Percentiles rank a stretch among this genome's conserved stretches.
phyloP scores from a whole-genome alignment of 1,140 invertebrate genomes.

The Monomorium pharaonis region DNA sequence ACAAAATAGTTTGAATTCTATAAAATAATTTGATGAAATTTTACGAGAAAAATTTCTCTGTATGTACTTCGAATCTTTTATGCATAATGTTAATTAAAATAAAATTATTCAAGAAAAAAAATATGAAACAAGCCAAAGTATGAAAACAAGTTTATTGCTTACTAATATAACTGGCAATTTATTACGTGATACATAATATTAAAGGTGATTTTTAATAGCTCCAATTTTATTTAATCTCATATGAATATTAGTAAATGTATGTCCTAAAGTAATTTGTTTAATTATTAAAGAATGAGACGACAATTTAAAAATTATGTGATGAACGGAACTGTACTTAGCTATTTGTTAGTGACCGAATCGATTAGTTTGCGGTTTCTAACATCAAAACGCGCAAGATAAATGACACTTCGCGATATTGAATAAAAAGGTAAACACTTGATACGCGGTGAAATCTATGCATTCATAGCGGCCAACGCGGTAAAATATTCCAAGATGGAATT shows the following conservation, averaged over 20 bases:
- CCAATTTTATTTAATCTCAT: not conserved
- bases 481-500: slow-evolving; percentile 25
- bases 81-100: not conserved
- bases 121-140: not conserved
- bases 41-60: too few relatives aligned
- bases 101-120: not conserved
- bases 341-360: slow-evolving; percentile 5
- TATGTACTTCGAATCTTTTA: not conserved
- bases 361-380: slow-evolving; percentile 3
- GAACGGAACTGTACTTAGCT: not conserved
- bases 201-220: not conserved
- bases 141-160: not conserved
- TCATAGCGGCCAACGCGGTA: slow-evolving; percentile 4
- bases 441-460: slow-evolving; percentile 41
- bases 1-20: too few relatives aligned
- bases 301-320: not conserved
- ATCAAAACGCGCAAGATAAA: slow-evolving; percentile 22
- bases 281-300: not conserved
- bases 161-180: not conserved
- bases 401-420: slow-evolving; percentile 24
- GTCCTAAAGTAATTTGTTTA: not conserved
- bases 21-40: too few relatives aligned
- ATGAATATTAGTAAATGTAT: not conserved
- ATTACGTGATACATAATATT: not conserved
- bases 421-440: slow-evolving; percentile 38